Evolutionary conservation across 2,797 vertebrate genomes (phyloP).

Genomic region (Leptatherina wallacei): DNA sequence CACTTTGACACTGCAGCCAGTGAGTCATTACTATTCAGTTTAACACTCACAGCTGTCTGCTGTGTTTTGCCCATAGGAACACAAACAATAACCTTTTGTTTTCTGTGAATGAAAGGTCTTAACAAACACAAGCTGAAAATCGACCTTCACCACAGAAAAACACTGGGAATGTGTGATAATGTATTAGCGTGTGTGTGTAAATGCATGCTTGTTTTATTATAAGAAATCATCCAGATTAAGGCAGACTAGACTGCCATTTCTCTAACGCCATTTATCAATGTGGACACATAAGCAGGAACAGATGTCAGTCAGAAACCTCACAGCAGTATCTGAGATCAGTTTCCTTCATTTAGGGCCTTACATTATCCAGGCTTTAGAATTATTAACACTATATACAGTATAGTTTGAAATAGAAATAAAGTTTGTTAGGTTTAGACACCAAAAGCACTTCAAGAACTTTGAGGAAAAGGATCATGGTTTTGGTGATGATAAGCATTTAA

Average conservation of each 20-base stretch:
- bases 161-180: constrained; percentile 18
- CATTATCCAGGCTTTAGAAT: neutral
- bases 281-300: neutral
- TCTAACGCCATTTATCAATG: neutral
- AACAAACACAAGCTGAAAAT: constrained; percentile 51
- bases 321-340: neutral
- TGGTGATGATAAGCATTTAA: neutral
- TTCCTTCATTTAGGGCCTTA: neutral
- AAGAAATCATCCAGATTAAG: neutral
- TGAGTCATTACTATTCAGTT: constrained; percentile 51
- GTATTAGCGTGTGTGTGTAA: neutral
- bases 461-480: too few relatives aligned
- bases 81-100: constrained; percentile 71
- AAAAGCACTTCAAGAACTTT: neutral
- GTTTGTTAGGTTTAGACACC: neutral
- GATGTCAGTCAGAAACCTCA: neutral
- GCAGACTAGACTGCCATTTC: neutral
- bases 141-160: constrained; percentile 32
- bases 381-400: too few relatives aligned
- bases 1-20: constrained; percentile 47
- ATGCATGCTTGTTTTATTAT: constrained; percentile 17
- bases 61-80: constrained; percentile 52
- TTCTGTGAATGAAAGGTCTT: constrained; percentile 48
- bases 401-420: too few relatives aligned
- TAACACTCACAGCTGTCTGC: constrained; percentile 51